These are phyloP conservation scores for Heterohyrax brucei DNA, from an alignment of 2,797 vertebrate species.

Conservation along the genomic window DNA sequence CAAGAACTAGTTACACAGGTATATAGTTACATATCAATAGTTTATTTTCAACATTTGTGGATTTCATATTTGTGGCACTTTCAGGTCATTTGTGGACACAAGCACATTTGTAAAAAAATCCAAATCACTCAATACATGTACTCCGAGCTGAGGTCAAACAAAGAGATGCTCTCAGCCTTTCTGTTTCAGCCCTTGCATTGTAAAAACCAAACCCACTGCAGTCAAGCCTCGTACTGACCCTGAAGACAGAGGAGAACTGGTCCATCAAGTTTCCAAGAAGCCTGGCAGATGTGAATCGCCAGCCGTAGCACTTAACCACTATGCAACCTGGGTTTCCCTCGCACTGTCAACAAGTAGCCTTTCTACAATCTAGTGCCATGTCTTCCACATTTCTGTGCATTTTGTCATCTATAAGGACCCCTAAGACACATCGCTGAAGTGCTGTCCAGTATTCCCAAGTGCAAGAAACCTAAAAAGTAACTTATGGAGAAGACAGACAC, in stretches of 20 bases:
- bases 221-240: too few species aligned
- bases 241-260: too few species aligned
- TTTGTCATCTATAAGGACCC: neutral
- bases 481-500: too few species aligned
- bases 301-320: too few species aligned
- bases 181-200: neutral
- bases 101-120: neutral
- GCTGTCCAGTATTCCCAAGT: too few species aligned
- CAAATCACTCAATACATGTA: neutral
- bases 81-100: neutral
- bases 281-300: too few species aligned
- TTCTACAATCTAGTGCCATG: neutral
- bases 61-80: neutral
- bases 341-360: neutral
- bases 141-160: neutral
- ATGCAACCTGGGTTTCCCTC: too few species aligned
- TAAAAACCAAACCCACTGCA: too few species aligned
- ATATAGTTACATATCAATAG: neutral
- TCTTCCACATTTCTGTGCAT: neutral
- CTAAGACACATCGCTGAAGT: too few species aligned
- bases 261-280: too few species aligned
- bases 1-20: neutral
- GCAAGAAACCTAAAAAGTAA: too few species aligned
- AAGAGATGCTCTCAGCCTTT: neutral
- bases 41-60: neutral